Base-by-base conservation (phyloP, 1,140 invertebrate species). In the Leptinotarsa lineolata region DNA sequence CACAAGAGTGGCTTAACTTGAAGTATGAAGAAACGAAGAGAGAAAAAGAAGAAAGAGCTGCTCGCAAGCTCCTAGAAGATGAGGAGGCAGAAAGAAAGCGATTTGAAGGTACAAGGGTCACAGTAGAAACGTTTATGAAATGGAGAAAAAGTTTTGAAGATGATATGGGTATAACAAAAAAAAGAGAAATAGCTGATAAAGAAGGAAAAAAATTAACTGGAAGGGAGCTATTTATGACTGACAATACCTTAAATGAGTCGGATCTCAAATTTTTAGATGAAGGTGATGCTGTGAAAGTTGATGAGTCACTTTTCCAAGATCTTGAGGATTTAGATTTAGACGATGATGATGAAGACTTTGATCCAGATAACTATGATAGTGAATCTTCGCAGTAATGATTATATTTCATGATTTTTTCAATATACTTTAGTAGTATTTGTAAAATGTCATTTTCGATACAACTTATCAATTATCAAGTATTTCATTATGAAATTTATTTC, bases 111-210 rank as follows among this genome's bases (percentile, higher is more conserved):
- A 99, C 97, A 2, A 87, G 92, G 82, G 97, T 99, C 0, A 95
- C 95, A 2, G 94, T 99, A 3, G 97, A 99, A 87, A 93, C 94
- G n/a, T 99, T 99, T 85, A 84, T 98, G 73, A 91, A 89, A 48
- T 99, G 97, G 97, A 97, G 97, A 83, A 89, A 91, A 70, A 91
- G 92, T 75, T 99, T 99, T 89, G 97, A 99, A 85, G 89, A 91
- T 66, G 96, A 98, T 85, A 92, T 93, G 85, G 91, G 91, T 18
- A 90, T 93, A 69, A 86, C 91, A n/a, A 93, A 92, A 60, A 91
- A 91, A 83, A 88, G 87, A 80, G 91, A 93, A 81, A 85, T 86
- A 48, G 89, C 90, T 71, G 90, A 89, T 74, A 92, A 91, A 78
- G 90, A 92, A 73, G 90, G 88, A 24, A 93, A 91, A 77, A 94